phyloP scores from a whole-genome alignment of 2,888 invertebrate species.

The Pterostichus madidus region DNA sequence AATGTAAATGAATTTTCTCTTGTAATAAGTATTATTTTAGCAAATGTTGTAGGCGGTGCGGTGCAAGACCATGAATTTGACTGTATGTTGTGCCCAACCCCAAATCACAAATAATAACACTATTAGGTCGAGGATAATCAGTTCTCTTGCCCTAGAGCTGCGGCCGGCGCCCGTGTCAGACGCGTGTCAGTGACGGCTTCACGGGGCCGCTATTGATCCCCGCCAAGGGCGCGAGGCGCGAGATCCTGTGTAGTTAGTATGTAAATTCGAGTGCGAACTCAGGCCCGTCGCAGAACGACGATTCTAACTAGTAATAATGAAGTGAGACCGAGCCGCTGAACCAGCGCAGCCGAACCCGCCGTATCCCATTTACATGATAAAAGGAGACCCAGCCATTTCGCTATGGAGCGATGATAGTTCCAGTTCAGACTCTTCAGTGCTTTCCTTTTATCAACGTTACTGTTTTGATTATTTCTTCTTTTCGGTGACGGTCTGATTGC shows the following conservation, averaged over 20 bases:
- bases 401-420: constrained; percentile 18
- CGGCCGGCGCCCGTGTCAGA: not conserved
- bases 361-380: constrained; percentile 60
- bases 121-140: constrained; percentile 50
- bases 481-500: constrained; percentile 23
- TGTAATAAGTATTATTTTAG: not conserved
- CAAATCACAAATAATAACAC: constrained; percentile 50
- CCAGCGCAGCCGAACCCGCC: not conserved
- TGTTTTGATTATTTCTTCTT: constrained; percentile 54
- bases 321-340: constrained; percentile 39
- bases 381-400: constrained; percentile 37
- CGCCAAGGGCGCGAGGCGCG: constrained; percentile 3
- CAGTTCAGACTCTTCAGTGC: constrained; percentile 5
- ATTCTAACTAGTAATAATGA: constrained; percentile 65
- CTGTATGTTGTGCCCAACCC: not conserved
- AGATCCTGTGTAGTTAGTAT: constrained; percentile 61
- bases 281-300: constrained; percentile 11
- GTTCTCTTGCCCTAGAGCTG: not conserved
- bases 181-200: constrained; percentile 17
- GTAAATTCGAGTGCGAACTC: constrained; percentile 63
- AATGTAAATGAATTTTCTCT: no score
- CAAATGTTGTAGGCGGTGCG: not conserved
- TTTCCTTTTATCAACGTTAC: constrained; percentile 55
- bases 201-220: constrained; percentile 39
- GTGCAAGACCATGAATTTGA: not conserved